phyloP scores from a whole-genome alignment of 2,797 vertebrate genomes.

The Gallinago stenura region DNA sequence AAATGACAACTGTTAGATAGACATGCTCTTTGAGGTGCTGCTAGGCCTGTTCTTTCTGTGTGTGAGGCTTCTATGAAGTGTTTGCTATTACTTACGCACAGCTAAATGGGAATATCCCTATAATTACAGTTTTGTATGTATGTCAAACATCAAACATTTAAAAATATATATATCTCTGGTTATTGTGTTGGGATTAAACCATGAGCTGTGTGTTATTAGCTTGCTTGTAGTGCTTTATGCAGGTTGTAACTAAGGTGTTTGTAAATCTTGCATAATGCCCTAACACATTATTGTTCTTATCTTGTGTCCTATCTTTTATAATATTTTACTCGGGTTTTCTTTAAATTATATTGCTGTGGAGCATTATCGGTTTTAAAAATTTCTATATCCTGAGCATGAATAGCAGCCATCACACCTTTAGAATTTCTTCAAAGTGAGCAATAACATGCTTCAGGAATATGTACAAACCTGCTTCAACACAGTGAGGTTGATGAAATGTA shows the following conservation, averaged over 20 bases:
- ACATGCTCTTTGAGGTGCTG: not conserved
- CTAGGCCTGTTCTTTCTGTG: not conserved
- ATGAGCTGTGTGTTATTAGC: not conserved
- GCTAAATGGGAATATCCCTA: not conserved
- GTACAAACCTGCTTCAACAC: not conserved
- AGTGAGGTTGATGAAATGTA: not conserved
- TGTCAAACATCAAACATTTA: constrained; percentile 14
- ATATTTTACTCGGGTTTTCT: not conserved
- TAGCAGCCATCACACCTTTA: not conserved
- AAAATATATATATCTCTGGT: not conserved
- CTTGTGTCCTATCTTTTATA: not conserved
- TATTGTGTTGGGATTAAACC: constrained; percentile 37
- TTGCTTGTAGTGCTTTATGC: not conserved
- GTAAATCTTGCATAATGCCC: not conserved
- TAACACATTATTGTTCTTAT: not conserved
- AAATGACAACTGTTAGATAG: constrained; percentile 28
- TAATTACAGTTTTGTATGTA: constrained; percentile 46
- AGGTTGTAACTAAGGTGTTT: not conserved
- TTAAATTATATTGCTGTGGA: not conserved
- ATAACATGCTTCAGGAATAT: not conserved
- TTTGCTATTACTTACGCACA: not conserved
- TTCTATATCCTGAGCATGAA: not conserved
- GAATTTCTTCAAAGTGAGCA: not conserved
- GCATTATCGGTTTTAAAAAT: not conserved
- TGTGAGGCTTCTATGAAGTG: not conserved